Evolutionary conservation across 1,140 invertebrate species (phyloP), one percentile per base, ranked within the genome.

Genomic region (Stegodyphus dumicola): DNA sequence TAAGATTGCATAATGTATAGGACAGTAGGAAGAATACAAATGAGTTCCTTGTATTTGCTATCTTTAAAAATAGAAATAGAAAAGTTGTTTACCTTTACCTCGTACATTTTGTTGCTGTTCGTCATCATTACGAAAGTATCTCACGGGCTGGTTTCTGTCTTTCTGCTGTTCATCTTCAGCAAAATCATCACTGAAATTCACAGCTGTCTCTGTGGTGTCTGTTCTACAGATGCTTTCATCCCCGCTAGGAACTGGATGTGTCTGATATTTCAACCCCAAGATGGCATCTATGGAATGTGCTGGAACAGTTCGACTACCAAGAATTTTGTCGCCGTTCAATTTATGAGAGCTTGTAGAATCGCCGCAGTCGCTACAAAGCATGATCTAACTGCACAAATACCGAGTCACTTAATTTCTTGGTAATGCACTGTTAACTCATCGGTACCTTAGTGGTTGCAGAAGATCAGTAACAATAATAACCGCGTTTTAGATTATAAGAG

Each of bases 261-360:
- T 60, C 74, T 77, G 81, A 5, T 85, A 85, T 33, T 86, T 88
- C 48, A 89, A 87, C 15, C 89, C 89, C 52, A 90, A 77, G n/a
- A 90, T 90, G 79, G 89, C 89, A 86, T 90, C 89, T n/a, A 90
- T 90, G 54, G 89, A 89, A 87, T 90, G 89, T 7, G 88, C 87
- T 9, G 88, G 87, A 15, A 77, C 65, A 2, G 17, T 56, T 18
- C 74, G 76, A 2, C 51, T 18, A 6, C 52, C 15, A 3, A 49
- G 7, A 15, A 69, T 85, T 54, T 6, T n/a, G 5, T 81, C 79
- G 9, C 67, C 67, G 6, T 60, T 74, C 15, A 65, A 56, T 66
- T 81, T 81, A 11, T 81, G 70, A 10, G 79, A 81, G 4, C 70
- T 33, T 0, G 54, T 73, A 11, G 81, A 85, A 51, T 85, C 81